These are phyloP conservation scores for Sarcophaga bullata DNA, from an alignment of 1,140 invertebrate species.

Conservation along the genomic window DNA sequence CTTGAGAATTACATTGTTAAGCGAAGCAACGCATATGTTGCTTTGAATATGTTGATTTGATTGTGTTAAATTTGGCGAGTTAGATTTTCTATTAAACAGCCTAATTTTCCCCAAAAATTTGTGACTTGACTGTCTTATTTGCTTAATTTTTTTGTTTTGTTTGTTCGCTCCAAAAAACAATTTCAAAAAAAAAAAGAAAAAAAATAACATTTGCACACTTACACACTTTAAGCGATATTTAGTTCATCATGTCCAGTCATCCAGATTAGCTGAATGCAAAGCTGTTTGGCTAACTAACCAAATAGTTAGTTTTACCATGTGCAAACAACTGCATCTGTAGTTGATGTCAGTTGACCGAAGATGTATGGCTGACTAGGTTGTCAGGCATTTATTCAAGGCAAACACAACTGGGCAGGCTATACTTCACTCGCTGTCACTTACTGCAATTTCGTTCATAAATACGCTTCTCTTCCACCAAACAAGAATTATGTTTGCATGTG, in stretches of 20 bases:
- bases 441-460: slow-evolving; percentile 24
- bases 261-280: background rate
- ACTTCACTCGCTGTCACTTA: slow-evolving; percentile 15
- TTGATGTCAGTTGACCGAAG: slow-evolving; percentile 7
- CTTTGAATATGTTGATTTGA: no score
- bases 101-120: no score
- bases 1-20: no score
- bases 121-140: no score
- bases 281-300: background rate
- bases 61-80: no score
- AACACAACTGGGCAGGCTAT: slow-evolving; percentile 20
- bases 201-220: background rate
- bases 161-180: no score
- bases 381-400: slow-evolving; percentile 20
- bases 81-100: no score
- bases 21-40: no score
- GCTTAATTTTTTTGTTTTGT: no score
- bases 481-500: background rate
- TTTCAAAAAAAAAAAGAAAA: no score
- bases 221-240: background rate
- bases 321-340: background rate
- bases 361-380: slow-evolving; percentile 10
- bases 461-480: background rate
- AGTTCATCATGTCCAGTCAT: slow-evolving; percentile 22
- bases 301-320: background rate